Percentiles rank a stretch among this genome's conserved stretches.
Conservation (phyloP, 1,140 invertebrate species). For the Muscidifurax raptorellus region DNA sequence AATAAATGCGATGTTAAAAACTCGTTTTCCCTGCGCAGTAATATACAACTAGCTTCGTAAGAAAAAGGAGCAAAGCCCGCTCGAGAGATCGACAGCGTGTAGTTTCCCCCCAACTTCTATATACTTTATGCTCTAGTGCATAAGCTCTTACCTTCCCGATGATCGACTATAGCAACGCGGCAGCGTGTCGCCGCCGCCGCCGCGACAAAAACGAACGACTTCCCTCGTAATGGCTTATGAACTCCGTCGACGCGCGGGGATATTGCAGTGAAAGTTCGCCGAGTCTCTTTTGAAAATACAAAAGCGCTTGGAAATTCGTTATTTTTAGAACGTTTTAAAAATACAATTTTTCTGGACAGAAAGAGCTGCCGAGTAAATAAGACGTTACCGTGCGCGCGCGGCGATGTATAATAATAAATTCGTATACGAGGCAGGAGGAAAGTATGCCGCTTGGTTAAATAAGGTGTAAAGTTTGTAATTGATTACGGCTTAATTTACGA, state of each 20-base stretch:
- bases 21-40: too few species aligned
- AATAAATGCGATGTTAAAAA: too few species aligned
- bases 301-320: not conserved
- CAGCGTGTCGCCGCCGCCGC: not conserved
- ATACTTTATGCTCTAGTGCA: not conserved
- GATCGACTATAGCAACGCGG: not conserved
- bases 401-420: too few species aligned
- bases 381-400: too few species aligned
- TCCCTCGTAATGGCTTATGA: not conserved
- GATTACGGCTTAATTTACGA: not conserved
- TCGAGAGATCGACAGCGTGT: not conserved
- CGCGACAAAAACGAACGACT: not conserved
- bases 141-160: slow-evolving; percentile 12
- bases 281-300: not conserved
- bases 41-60: not conserved
- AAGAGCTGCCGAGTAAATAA: not conserved
- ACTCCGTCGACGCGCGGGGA: not conserved
- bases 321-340: slow-evolving; percentile 9
- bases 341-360: not conserved
- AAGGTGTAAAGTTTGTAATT: not conserved
- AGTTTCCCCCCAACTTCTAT: not conserved
- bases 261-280: slow-evolving; percentile 5
- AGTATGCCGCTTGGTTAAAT: not conserved
- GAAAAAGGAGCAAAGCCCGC: not conserved
- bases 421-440: too few species aligned